phyloP scores from a whole-genome alignment of 2,888 invertebrate genomes.

The Mythimna vitellina region DNA sequence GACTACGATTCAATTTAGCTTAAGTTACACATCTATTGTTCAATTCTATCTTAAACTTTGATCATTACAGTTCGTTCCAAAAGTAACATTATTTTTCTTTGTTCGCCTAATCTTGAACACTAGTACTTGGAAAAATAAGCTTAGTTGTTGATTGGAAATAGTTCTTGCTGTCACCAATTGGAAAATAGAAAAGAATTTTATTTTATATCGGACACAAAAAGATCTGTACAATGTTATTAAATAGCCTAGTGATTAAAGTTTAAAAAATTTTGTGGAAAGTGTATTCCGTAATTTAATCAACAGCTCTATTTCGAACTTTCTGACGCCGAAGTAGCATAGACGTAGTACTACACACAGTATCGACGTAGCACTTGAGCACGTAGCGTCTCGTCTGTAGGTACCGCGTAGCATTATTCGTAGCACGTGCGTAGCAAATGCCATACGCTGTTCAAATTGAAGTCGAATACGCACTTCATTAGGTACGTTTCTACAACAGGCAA shows the following conservation, averaged over 20 bases:
- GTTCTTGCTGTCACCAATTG: neutral
- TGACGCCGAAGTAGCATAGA: neutral
- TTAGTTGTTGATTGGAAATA: neutral
- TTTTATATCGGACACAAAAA: too few relatives aligned
- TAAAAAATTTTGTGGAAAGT: too few relatives aligned
- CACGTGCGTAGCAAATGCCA: slow-evolving; percentile 16
- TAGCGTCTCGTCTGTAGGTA: slow-evolving; percentile 3
- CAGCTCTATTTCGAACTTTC: neutral
- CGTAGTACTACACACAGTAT: slow-evolving; percentile 9
- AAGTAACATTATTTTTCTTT: too few relatives aligned
- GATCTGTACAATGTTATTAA: too few relatives aligned
- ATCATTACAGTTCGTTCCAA: too few relatives aligned
- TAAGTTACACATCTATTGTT: too few relatives aligned
- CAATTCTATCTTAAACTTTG: too few relatives aligned
- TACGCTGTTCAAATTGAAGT: neutral
- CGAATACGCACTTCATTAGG: neutral
- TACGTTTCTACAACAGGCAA: neutral
- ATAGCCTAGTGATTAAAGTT: too few relatives aligned
- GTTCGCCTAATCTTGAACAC: too few relatives aligned
- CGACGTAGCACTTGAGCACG: slow-evolving; percentile 12
- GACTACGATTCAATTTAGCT: too few relatives aligned
- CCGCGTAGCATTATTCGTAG: slow-evolving; percentile 29
- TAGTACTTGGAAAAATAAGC: neutral
- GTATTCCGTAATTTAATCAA: slow-evolving; percentile 1
- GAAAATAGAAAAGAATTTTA: neutral